These are phyloP conservation scores for Otolemur garnettii DNA, from an alignment of 2,113 vertebrate species.

Conservation along the genomic window DNA sequence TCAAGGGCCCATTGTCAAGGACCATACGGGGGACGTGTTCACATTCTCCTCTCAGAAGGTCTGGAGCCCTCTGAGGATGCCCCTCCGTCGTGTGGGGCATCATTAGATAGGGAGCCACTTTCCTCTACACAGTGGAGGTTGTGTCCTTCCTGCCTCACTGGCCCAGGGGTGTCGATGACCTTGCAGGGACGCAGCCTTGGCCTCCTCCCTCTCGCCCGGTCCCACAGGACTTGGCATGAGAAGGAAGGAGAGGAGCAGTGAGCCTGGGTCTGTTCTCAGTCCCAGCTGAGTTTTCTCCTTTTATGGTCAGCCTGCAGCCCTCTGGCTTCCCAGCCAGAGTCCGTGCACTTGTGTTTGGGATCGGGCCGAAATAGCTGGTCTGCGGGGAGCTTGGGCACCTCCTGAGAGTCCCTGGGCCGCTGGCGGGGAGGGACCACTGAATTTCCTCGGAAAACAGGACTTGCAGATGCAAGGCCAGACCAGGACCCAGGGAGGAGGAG, in stretches of 20 bases:
- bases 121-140: background rate
- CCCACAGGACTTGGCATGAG: constrained; percentile 61
- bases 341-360: constrained; percentile 83
- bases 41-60: background rate
- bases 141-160: background rate
- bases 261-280: constrained; percentile 41
- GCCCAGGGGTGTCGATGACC: accelerated
- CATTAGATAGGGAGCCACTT: no score
- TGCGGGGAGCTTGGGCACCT: constrained; percentile 70
- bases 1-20: background rate
- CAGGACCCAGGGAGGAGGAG: background rate
- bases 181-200: accelerated
- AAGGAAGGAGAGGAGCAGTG: constrained; percentile 28
- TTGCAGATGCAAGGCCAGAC: background rate
- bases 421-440: background rate
- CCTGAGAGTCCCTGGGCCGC: constrained; percentile 19
- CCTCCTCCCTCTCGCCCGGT: constrained; percentile 37
- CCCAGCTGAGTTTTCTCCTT: constrained; percentile 86
- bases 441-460: background rate
- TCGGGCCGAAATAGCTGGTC: constrained; percentile 81
- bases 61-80: background rate
- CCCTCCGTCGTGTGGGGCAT: accelerated
- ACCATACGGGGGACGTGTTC: accelerated
- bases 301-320: constrained; percentile 88
- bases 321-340: constrained; percentile 82